A percentile compares a stretch with the other conserved stretches of the same genome.
phyloP scores from a whole-genome alignment of 2,888 invertebrate genomes.

The Bimastos eiseni region DNA sequence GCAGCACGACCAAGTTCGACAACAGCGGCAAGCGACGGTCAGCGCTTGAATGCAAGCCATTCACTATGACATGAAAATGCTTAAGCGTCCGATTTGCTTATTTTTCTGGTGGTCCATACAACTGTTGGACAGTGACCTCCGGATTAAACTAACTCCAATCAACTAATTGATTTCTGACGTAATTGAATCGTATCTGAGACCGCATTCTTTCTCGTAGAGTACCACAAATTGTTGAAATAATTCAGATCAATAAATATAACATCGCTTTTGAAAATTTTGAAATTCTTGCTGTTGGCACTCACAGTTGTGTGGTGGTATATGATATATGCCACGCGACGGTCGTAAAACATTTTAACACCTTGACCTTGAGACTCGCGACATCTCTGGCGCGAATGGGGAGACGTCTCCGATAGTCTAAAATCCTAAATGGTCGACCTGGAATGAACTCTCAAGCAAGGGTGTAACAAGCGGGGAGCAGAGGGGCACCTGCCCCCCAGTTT shows the following conservation, averaged over 20 bases:
- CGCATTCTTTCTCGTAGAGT: neutral
- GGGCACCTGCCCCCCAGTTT: no score
- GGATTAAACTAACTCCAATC: neutral
- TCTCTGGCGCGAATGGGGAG: neutral
- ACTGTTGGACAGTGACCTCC: neutral
- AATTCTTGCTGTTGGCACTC: no score
- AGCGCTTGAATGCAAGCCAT: neutral
- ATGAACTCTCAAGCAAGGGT: no score
- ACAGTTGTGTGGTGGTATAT: neutral
- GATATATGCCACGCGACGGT: neutral
- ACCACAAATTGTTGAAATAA: neutral
- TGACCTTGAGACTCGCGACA: neutral
- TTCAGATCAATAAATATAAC: no score
- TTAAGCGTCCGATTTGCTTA: neutral
- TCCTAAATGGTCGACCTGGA: no score
- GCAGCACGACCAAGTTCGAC: neutral
- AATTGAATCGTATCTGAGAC: neutral
- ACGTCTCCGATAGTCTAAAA: neutral
- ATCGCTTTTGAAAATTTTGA: no score
- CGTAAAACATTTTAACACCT: neutral
- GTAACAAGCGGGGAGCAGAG: no score
- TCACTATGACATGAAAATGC: neutral
- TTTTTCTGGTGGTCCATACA: neutral
- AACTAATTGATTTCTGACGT: neutral
- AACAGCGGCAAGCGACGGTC: neutral